Conservation (phyloP, 2,888 invertebrate species). For the Cryptosula pallasiana region DNA sequence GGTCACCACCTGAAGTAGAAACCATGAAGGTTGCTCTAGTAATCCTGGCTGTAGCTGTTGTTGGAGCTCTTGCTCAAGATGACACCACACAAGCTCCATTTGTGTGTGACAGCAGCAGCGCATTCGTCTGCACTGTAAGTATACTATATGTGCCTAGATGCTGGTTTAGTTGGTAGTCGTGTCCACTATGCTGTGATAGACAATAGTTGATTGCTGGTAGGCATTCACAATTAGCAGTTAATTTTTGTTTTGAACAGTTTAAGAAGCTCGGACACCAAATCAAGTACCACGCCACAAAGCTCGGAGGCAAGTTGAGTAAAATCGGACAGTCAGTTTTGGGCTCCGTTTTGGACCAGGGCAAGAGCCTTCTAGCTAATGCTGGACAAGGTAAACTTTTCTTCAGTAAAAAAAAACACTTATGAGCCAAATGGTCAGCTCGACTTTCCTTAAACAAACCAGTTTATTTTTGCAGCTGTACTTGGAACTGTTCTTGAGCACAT, state of each 20-base stretch:
- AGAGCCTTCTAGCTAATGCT: not conserved
- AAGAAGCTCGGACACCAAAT: not conserved
- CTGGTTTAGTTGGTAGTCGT: too few species aligned
- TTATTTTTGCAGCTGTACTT: slow-evolving; percentile 14
- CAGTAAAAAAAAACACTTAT: too few species aligned
- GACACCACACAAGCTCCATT: not conserved
- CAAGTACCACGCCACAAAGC: slow-evolving; percentile 4
- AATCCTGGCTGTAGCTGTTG: slow-evolving; percentile 1
- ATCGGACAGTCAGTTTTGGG: not conserved
- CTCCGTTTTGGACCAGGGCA: not conserved
- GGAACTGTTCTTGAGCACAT: slow-evolving; percentile 14
- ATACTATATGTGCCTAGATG: not conserved
- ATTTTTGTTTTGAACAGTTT: not conserved
- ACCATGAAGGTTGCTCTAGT: slow-evolving; percentile 21
- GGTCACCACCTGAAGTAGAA: not conserved
- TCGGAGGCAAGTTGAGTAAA: not conserved
- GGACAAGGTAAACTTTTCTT: slow-evolving; percentile 5
- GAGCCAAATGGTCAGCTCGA: too few species aligned
- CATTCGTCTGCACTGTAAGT: slow-evolving; percentile 17
- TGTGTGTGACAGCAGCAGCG: not conserved
- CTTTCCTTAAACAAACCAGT: too few species aligned
- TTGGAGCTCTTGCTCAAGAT: slow-evolving; percentile 7
- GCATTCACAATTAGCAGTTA: not conserved
- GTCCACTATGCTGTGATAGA: too few species aligned
- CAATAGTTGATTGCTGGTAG: not conserved